These are phyloP conservation scores for Zosterops japonicus DNA, from an alignment of 2,113 vertebrate genomes.

Conservation along the genomic window DNA sequence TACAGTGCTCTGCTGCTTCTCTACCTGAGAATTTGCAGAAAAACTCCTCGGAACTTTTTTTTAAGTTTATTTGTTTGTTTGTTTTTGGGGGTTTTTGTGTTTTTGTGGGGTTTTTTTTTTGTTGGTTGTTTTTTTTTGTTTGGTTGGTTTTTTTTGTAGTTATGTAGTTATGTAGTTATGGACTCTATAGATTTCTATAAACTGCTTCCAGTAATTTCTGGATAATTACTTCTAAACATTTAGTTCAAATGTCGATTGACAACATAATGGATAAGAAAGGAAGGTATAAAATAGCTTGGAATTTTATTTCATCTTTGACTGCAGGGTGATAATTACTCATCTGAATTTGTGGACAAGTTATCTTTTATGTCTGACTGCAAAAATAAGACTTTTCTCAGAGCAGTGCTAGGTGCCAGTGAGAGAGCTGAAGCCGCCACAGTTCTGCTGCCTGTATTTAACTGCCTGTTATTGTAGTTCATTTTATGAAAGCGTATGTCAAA, in stretches of 20 bases:
- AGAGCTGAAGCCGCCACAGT: neutral
- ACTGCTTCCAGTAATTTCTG: neutral
- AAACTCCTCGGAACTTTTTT: neutral
- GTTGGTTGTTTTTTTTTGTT: too few relatives aligned
- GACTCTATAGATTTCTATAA: neutral
- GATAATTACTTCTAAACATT: neutral
- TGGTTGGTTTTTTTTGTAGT: neutral
- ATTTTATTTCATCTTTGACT: neutral
- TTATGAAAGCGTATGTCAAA: slow-evolving; percentile 16
- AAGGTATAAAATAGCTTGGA: neutral
- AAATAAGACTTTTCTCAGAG: neutral
- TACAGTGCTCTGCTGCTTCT: neutral
- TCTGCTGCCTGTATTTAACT: slow-evolving; percentile 25
- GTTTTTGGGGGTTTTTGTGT: too few relatives aligned
- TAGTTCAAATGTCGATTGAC: neutral
- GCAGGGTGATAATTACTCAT: neutral
- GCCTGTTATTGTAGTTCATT: slow-evolving; percentile 53
- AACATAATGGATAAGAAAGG: neutral
- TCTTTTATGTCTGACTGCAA: neutral
- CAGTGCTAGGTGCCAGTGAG: neutral
- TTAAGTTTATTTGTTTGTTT: too few relatives aligned
- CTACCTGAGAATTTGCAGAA: neutral
- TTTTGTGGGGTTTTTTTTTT: too few relatives aligned
- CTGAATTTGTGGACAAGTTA: neutral
- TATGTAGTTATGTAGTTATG: neutral